Evolutionary conservation across 2,888 invertebrate species (phyloP), one percentile per base, ranked within the genome.

Genomic region (Erebia palarica): DNA sequence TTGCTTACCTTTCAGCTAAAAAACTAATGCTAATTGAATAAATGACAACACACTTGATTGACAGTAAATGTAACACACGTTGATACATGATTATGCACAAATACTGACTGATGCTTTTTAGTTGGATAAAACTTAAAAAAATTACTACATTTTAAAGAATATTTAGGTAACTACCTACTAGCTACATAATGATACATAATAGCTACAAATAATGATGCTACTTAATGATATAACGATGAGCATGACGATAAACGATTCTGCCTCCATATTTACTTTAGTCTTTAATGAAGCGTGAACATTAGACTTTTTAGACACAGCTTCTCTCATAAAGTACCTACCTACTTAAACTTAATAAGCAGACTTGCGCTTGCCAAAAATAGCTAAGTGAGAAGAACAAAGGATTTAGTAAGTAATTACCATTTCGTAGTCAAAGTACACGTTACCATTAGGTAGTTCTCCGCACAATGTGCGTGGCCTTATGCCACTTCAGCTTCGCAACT

Each of bases 291-390:
- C n/a, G n/a, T n/a, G 82, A 82, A 82, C 86, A 82, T 86, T 86
- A 86, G 86, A 87, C 84, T 82, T 78, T 80, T 81, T 89, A 90
- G 90, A 21, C 21, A 42, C 21, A 42, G 42, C 42, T 42, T 42
- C 42, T 42, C 42, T 21, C 3, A 21, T 21, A 21, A 21, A 21
- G 1, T 42, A 42, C n/a, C n/a, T n/a, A n/a, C n/a, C n/a, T 1
- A 3, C 3, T 2, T 42, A 10, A 44, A 10, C 44, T 44, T 16
- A 51, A 51, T 59, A 63, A 27, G n/a, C 69, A 66, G 51, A 14
- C 18, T 13, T 63, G 27, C 27, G 27, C 27, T 27, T 27, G 27
- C 2, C 27, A 27, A 27, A 3, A 21, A 21, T 21, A 1, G 21
- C 21, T 21, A 21, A 21, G 21, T 21, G 21, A 3, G 3, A n/a